These are phyloP conservation scores for Drosophila tristis DNA, from an alignment of 1,140 invertebrate species.

Conservation along the genomic window DNA sequence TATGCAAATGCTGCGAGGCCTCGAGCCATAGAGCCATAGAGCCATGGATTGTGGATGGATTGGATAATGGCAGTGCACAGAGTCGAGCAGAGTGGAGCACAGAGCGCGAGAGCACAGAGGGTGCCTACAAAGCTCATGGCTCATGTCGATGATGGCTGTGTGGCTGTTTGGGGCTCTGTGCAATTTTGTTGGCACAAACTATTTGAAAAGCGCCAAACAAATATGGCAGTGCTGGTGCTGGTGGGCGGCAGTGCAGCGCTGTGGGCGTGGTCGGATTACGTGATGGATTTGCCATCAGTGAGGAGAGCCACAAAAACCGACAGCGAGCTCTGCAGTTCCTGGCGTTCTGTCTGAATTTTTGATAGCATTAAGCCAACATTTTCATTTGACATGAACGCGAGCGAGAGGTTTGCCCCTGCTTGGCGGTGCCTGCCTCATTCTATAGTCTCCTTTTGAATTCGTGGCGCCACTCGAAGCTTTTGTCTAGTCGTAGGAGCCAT, in stretches of 20 bases:
- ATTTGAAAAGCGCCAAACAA: slow-evolving; percentile 69
- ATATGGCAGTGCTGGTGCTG: slow-evolving; percentile 53
- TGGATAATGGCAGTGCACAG: slow-evolving; percentile 38
- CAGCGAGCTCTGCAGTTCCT: neutral
- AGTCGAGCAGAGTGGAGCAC: slow-evolving; percentile 17
- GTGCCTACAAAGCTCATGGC: neutral
- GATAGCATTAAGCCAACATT: slow-evolving; percentile 76
- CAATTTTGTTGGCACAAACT: slow-evolving; percentile 64
- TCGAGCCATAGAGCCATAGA: slow-evolving; percentile 24
- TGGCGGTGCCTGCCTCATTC: neutral
- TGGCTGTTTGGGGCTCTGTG: neutral
- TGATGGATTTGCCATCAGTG: slow-evolving; percentile 38
- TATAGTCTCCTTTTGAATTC: slow-evolving; percentile 41
- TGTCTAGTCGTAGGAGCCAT: slow-evolving; percentile 52
- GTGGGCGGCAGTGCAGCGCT: slow-evolving; percentile 25
- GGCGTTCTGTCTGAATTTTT: slow-evolving; percentile 64
- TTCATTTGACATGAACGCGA: slow-evolving; percentile 67
- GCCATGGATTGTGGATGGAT: slow-evolving; percentile 33
- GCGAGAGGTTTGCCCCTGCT: too few species aligned
- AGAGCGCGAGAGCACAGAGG: slow-evolving; percentile 10
- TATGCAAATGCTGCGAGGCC: slow-evolving; percentile 59
- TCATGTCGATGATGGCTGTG: slow-evolving; percentile 28
- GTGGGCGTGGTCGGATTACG: slow-evolving; percentile 53
- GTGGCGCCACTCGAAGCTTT: slow-evolving; percentile 64
- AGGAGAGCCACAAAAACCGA: neutral